Evolutionary conservation across 2,888 invertebrate genomes (phyloP).

Genomic region (Stramonita haemastoma): DNA sequence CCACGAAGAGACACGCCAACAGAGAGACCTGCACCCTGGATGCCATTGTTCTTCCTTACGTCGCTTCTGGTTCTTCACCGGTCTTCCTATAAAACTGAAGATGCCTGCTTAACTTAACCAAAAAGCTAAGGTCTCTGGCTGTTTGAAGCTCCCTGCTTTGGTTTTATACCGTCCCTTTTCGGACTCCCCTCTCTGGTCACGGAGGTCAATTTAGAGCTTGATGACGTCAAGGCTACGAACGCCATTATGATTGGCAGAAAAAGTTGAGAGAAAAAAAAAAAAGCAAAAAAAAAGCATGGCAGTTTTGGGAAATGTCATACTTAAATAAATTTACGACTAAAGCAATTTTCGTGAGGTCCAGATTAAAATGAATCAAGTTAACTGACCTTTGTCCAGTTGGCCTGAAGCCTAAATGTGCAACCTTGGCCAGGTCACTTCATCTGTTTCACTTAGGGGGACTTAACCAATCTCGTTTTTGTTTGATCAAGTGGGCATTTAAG

Average conservation of each 20-base stretch:
- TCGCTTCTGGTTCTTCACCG: neutral
- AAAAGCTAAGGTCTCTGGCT: slow-evolving; percentile 9
- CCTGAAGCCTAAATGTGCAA: neutral
- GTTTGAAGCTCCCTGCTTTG: neutral
- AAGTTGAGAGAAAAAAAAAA: neutral
- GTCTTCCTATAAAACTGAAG: neutral
- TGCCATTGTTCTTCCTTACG: neutral
- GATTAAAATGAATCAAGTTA: neutral
- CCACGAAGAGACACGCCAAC: neutral
- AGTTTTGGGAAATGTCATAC: neutral
- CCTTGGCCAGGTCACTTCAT: neutral
- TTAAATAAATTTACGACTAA: neutral
- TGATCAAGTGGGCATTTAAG: too few relatives aligned
- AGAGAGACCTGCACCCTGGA: neutral
- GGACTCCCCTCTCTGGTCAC: neutral
- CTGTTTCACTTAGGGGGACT: too few relatives aligned
- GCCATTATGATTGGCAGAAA: neutral
- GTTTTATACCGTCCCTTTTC: neutral
- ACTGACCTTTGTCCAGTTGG: neutral
- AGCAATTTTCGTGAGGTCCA: neutral
- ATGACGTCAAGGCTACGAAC: neutral
- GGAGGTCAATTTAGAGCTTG: neutral
- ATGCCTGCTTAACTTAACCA: neutral
- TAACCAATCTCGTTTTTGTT: too few relatives aligned
- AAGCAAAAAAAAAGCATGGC: neutral